Base-by-base conservation (phyloP, 1,140 invertebrate genomes). In the Diorhabda elongata region DNA sequence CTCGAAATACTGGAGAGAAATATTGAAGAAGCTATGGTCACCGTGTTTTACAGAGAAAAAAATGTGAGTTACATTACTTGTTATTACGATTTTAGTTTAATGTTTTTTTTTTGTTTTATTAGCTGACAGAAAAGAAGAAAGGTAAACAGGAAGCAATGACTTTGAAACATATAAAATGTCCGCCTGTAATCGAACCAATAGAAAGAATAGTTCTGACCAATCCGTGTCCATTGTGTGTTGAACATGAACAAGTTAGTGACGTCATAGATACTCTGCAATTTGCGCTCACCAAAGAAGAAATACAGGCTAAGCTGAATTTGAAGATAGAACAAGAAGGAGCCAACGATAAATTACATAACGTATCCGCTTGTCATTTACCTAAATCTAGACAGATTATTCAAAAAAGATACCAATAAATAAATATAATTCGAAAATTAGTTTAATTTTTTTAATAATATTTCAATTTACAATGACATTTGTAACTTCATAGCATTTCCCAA, bases 1-100 rank as follows among this genome's bases (percentile, higher is more conserved):
- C 83, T 92, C 70, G 88, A 89, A 69, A 87, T 91, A 4, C 85
- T 93, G 56, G 90, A 92, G 70, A 87, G 87, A 56, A 72, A 64
- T 56, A 70, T 80, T 5, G 74, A 75, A 45, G 81, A 87, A 4
- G 83, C 87, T 73, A 83, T 88, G 3, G 82, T 83, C 66, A 84
- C 82, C 44, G 83, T 86, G 47, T 52, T 52, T 52, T 52, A 52
- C 9, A 52, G 2, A 52, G 4, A 52, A 52, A 6, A 52, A 6
- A 52, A 52, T 52, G 47, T 8, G 6, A 52, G n/a, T 26, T 1
- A 26, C 26, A 26, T 26, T 26, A 26, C 26, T 26, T 26, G 26
- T 26, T 26, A 26, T 26, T 26, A 26, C 26, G 26, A 26, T 26
- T 26, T 26, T 1, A 26, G 26, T 26, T 26, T 26, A 26, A 26